Base-by-base conservation (phyloP, 2,113 vertebrate genomes). In the Lagopus muta region DNA sequence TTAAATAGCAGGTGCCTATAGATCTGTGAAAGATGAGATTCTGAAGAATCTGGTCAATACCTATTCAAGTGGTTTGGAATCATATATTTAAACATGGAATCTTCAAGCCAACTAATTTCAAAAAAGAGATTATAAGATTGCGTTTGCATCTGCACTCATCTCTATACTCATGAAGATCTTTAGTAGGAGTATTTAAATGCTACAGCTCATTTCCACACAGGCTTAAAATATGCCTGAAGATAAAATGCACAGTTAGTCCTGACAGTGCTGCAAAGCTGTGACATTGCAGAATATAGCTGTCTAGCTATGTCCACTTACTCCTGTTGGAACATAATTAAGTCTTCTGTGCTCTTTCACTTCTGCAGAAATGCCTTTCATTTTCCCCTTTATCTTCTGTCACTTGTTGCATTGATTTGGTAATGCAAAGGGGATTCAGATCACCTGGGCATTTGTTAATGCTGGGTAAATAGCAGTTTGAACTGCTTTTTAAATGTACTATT, bases 361-460 rank as follows among this genome's bases (percentile, higher is more conserved):
- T 36, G 22, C 43, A 58, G 70, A 92, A 86, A 69, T 32, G 45
- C 8, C 48, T 86, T 90, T 90, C 65, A 57, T 73, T 88, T 89
- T 82, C 12, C 13, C n/a, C 16, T 81, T 69, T 84, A 77, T 84
- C 70, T 54, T 90, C 52, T 84, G 77, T 87, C 77, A 82, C 90
- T 92, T 82, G 17, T 14, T 78, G 40, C 66, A 40, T 21, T 75
- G 80, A 83, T 90, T 95, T 90, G 80, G 32, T 22, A 88, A 74
- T 58, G 57, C 83, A 92, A 89, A 94, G 8, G 61, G 11, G 30
- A 93, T 93, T 93, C 86, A 86, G 92, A 93, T 25, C 69, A 92
- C 76, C 25, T 86, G 65, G 38, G 16, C 11, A 84, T 90, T 90
- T 89, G 82, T 89, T 89, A 94, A 75, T 84, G 34, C 16, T 82